These are phyloP conservation scores for Pleuronectes platessa DNA, from an alignment of 2,113 vertebrate genomes.

Conservation along the genomic window DNA sequence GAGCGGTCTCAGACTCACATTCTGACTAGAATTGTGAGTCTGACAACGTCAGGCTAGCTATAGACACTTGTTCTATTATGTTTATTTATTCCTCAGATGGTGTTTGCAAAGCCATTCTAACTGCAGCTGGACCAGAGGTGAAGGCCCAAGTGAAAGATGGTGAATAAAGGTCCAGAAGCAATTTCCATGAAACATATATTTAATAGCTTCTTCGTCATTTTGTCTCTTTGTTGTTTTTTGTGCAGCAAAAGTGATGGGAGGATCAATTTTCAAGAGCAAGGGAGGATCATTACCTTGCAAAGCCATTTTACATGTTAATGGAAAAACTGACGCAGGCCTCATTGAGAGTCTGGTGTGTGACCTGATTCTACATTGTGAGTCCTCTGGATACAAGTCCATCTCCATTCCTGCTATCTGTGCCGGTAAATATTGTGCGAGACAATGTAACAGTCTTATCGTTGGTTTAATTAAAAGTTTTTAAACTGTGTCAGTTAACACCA, in stretches of 20 bases:
- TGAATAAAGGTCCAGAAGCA: not conserved
- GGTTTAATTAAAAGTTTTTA: no score
- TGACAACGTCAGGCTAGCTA: no score
- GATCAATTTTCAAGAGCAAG: constrained; percentile 42
- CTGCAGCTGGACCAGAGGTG: constrained; percentile 66
- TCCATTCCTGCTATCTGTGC: constrained; percentile 75
- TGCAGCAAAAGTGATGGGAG: constrained; percentile 28
- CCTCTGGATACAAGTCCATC: constrained; percentile 47
- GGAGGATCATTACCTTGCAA: constrained; percentile 67
- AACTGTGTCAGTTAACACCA: no score
- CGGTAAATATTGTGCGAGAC: constrained; percentile 39
- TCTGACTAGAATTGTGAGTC: no score
- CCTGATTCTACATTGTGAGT: constrained; percentile 63
- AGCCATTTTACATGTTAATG: constrained; percentile 70
- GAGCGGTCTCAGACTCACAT: no score
- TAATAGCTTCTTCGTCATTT: not conserved
- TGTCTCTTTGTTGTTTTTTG: not conserved
- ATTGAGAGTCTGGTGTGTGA: constrained; percentile 44
- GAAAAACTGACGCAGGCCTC: constrained; percentile 15
- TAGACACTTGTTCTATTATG: no score
- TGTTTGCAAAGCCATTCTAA: constrained; percentile 73
- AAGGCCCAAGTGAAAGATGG: constrained; percentile 49
- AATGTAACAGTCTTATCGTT: no score
- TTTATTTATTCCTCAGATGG: constrained; percentile 26
- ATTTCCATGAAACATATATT: not conserved